phyloP scores from a whole-genome alignment of 2,113 vertebrate genomes.

The Raja brachyura region DNA sequence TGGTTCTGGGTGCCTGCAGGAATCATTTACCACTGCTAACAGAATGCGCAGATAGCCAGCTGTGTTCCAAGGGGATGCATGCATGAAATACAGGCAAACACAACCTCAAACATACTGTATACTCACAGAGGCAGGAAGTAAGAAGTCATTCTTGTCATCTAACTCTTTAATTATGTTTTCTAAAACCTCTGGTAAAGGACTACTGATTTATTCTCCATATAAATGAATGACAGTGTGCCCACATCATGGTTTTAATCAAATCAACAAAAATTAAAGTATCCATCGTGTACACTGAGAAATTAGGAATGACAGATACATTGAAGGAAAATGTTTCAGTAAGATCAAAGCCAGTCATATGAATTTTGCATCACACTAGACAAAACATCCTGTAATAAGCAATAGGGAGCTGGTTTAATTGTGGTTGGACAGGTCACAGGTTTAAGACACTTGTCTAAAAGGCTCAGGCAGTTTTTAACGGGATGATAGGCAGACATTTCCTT shows the following conservation, averaged over 20 bases:
- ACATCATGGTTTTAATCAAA: constrained; percentile 28
- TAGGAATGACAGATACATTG: constrained; percentile 14
- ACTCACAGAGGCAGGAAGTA: constrained; percentile 38
- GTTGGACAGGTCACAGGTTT: neutral
- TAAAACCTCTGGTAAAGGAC: constrained; percentile 36
- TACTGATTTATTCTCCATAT: constrained; percentile 20
- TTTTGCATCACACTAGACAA: constrained; percentile 38
- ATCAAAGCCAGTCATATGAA: constrained; percentile 17
- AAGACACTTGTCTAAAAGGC: neutral
- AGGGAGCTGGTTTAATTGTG: constrained; percentile 30
- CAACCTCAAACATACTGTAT: constrained; percentile 3
- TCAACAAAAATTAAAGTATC: neutral
- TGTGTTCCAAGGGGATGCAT: neutral
- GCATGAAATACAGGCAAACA: constrained; percentile 11
- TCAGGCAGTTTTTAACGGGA: neutral
- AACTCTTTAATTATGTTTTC: constrained; percentile 40
- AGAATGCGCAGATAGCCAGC: constrained; percentile 32
- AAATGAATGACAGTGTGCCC: constrained; percentile 21
- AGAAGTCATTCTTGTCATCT: constrained; percentile 35
- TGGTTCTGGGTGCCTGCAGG: neutral
- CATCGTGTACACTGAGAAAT: neutral
- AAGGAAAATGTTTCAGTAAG: neutral
- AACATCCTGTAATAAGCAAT: constrained; percentile 41
- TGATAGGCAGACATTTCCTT: neutral
- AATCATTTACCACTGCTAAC: constrained; percentile 21